Evolutionary conservation across 1,140 invertebrate species (phyloP), one percentile per base, ranked within the genome.

Genomic region (Zaprionus tsacasi): DNA sequence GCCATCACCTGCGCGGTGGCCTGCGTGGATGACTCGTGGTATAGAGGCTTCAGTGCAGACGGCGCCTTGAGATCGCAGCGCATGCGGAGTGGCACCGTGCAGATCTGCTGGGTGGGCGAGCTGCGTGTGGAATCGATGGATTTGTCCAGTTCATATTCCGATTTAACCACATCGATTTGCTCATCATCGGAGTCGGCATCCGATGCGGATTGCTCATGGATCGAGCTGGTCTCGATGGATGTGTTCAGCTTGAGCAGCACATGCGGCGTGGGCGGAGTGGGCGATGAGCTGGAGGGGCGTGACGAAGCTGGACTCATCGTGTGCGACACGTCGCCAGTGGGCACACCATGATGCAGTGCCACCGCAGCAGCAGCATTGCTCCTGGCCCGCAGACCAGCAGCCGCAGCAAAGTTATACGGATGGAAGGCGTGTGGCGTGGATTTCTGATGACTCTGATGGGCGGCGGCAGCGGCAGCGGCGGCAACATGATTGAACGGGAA

Each of bases 151-250:
- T 86, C 91, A 92, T 96, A 96, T 35, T 96, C 96, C 17, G 96
- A 96, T 86, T 96, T 95, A 0, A 96, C 95, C 45, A 96, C 96
- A 70, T 96, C 96, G 70, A 95, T 95, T 52, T 94, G 94, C 80
- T 95, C 95, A 64, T 95, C 95, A 33, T 95, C 94, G 7, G 94
- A 94, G 50, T 95, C 94, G 68, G 93, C 94, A 52, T 95, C 94
- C 73, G 94, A 95, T n/a, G 95, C 95, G 40, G 93, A 93, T 45
- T 94, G 94, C 55, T 95, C 95, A 61, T 95, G 93, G 2, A 94
- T 94, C 6, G 95, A 95, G 80, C 95, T 94, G 1, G 94, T 93
- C 88, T 94, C 94, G 3, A 91, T 91, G 8, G 93, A 94, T 56
- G 93, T 94, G 13, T 94, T 93, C 81, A 94, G 92, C 69, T 93